Evolutionary conservation across 2,113 vertebrate genomes (phyloP), one percentile per base, ranked within the genome.

Genomic region (Synodontis membranacea): DNA sequence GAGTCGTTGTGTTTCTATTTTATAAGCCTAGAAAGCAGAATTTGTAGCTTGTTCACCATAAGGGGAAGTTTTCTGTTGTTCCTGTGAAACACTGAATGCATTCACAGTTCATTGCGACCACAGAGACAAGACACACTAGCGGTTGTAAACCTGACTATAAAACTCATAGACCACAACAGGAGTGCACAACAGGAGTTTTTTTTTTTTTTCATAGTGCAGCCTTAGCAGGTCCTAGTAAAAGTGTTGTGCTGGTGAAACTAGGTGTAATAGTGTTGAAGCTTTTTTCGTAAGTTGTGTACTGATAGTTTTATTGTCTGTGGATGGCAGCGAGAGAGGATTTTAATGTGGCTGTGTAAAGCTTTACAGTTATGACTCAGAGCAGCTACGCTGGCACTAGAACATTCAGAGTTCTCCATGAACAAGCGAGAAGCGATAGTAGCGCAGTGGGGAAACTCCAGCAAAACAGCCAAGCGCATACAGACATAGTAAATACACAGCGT

Each of bases 281-380:
- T 28, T 44, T 60, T 9, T 44, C 56, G 44, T 39, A 42, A 81
- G 31, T 31, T 84, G 70, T 60, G 52, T 60, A 12, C n/a, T 75
- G 72, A 68, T 72, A 56, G 52, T 34, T 52, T 86, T 83, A 66
- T 66, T 85, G 74, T 34, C 39, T n/a, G 12, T 7, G 12, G 11
- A 74, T 83, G 84, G 66, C 76, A 66, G 82, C 1, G 58, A 54
- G 21, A 3, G 75, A 39, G 52, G 56, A 19, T 84, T 81, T 86
- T 80, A 75, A 60, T 31, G 37, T 58, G 1, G 9, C 14, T 86
- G 76, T 56, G 82, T 84, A 68, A 88, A 80, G 64, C 81, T 60
- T 75, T 34, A 44, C 31, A 60, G 80, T 56, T 83, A 64, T 86
- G 64, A 86, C 48, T 83, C 72, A 75, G 39, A 80, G 83, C 80